Percentiles rank a stretch among this genome's conserved stretches.
Evolutionary conservation across 2,797 vertebrate genomes (phyloP).

Genomic region (Halcyon leucocephala): DNA sequence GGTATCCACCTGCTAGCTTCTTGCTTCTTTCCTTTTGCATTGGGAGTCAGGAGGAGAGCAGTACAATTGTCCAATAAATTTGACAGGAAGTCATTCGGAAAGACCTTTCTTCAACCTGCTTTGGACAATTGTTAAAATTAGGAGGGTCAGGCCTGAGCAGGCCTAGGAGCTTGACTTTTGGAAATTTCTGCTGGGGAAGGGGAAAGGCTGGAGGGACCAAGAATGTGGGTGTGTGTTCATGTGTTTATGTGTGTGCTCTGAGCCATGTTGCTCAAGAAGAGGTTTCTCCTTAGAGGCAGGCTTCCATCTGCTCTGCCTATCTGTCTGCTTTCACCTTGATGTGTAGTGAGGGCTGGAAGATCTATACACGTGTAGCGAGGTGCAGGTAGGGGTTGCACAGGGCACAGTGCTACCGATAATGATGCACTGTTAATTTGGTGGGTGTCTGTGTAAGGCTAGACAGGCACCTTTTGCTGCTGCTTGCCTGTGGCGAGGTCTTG

Average conservation of each 20-base stretch:
- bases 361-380: rapidly evolving
- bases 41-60: background rate
- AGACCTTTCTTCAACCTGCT: background rate
- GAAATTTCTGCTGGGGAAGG: background rate
- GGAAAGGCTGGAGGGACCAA: background rate
- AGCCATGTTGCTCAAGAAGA: background rate
- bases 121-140: background rate
- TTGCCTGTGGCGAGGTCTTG: background rate
- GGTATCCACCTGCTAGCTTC: background rate
- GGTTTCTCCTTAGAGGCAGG: background rate
- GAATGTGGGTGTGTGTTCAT: background rate
- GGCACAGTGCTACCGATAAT: background rate
- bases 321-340: background rate
- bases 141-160: background rate
- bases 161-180: background rate
- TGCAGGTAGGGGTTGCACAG: background rate
- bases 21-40: background rate
- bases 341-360: background rate
- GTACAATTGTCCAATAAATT: background rate
- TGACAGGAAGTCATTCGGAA: background rate
- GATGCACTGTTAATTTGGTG: background rate
- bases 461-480: background rate
- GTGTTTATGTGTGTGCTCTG: background rate
- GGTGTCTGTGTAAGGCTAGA: background rate
- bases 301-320: background rate